Percentiles rank a stretch among this genome's conserved stretches.
Conservation (phyloP, 2,797 vertebrate genomes). For the Rhadinocentrus ornatus region DNA sequence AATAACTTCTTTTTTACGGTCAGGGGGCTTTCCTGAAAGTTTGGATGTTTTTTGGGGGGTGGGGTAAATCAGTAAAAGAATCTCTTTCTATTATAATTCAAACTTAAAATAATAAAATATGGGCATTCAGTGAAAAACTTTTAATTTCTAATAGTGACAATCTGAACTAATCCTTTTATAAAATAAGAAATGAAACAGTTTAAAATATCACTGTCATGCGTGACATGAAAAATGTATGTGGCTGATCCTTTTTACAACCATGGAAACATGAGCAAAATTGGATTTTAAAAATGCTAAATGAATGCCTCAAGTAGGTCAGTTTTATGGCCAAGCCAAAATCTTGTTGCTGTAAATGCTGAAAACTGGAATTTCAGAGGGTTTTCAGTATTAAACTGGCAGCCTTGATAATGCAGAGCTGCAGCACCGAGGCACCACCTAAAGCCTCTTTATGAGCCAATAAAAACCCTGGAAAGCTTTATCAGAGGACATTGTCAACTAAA, state of each 20-base stretch:
- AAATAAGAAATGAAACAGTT: slow-evolving; percentile 9
- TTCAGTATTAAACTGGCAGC: slow-evolving; percentile 48
- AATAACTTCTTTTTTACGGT: slow-evolving; percentile 3
- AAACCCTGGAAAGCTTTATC: slow-evolving; percentile 33
- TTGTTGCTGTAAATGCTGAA: slow-evolving; percentile 38
- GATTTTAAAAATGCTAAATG: slow-evolving; percentile 42
- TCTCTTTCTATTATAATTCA: background rate
- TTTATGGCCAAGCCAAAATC: slow-evolving; percentile 46
- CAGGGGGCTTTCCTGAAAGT: background rate
- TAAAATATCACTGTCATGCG: slow-evolving; percentile 18
- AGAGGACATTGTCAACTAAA: slow-evolving; percentile 24
- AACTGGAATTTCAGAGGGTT: slow-evolving; percentile 46
- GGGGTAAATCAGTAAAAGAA: background rate
- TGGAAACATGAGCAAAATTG: slow-evolving; percentile 37
- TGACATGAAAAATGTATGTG: slow-evolving; percentile 27
- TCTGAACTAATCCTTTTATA: slow-evolving; percentile 1
- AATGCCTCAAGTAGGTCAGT: slow-evolving; percentile 59
- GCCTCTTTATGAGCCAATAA: slow-evolving; percentile 49
- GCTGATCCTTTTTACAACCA: slow-evolving; percentile 33
- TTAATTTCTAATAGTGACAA: background rate
- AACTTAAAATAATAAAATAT: background rate
- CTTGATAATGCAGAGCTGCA: slow-evolving; percentile 36
- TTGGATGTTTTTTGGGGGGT: no score
- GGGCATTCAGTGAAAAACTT: background rate
- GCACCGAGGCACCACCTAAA: slow-evolving; percentile 43